Base-by-base conservation (phyloP, 1,140 invertebrate genomes). In the Neodiprion lecontei region DNA sequence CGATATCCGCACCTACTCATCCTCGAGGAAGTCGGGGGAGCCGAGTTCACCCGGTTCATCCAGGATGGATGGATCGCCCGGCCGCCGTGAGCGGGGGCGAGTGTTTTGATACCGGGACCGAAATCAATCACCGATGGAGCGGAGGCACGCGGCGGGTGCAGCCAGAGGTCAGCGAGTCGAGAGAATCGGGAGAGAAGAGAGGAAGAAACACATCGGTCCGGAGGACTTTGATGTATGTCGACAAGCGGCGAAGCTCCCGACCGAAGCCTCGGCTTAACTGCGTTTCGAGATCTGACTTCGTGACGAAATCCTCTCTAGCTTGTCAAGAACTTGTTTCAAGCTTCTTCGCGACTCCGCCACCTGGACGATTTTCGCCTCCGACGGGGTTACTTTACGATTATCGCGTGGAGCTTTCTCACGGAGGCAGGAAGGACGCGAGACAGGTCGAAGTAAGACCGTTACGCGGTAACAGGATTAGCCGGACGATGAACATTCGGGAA, bases 381-480 rank as follows among this genome's bases (percentile, higher is more conserved):
- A 40, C 28, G 9, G 53, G 53, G 53, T 61, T 61, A 61, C 53
- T 61, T 61, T 61, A 61, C 53, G 53, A 1, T 61, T 14, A 61
- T 61, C 9, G 11, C n/a, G 9, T 9, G 53, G 53, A 1, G 53
- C 9, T 61, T 61, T 61, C 53, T 61, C 53, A 61, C 53, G 53
- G 8, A 61, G 53, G 11, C 53, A 61, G 5, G 53, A 17, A 61
- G 53, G 28, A 40, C 28, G 28, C 28, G 28, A 40, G 28, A 61
- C 53, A 7, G 53, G 5, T 61, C 4, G 11, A 40, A 17, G 74
- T 73, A 79, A 74, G 80, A 80, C 75, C 72, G 79, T 82, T 80
- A 80, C 79, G 80, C 78, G 80, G 72, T 81, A 81, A 81, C 79
- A 80, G 80, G 76, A 81, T 82, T 80, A 82, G 68, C 73, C 75